Evolutionary conservation across 2,888 invertebrate species (phyloP), one percentile per base, ranked within the genome.

Genomic region (Serrognathus titanus): DNA sequence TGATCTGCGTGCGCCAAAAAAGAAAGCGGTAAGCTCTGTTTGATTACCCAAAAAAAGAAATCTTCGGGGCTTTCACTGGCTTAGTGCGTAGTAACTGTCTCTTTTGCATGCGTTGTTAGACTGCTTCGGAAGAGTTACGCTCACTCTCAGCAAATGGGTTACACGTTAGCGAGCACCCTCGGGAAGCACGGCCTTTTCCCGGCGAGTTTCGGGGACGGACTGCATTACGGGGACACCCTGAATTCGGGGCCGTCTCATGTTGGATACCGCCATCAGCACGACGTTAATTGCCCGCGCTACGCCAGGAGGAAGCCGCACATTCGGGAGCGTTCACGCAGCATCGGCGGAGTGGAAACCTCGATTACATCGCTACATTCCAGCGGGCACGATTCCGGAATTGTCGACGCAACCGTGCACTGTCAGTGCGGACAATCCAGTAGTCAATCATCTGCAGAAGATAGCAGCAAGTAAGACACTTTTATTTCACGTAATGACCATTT

Each of bases 301-400:
- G 52, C 64, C 10, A 65, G 66, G 12, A 59, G 63, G 38, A 65
- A 62, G 13, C 58, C 61, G 12, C 67, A 49, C 8, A 41, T 57
- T 10, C 49, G 51, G 12, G 52, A 53, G 5, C 50, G 55, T 37
- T 57, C 51, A n/a, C 51, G 53, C 38, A 53, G 72, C 55, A 70
- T 73, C 13, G 75, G 72, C 49, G 79, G 79, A 57, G 75, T 85
- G 66, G 90, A 90, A 76, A 87, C 87, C 53, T 89, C 90, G 61
- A 84, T 89, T 76, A 88, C 89, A 68, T 90, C 90, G 63, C 81
- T 90, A 67, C 89, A 90, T 80, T 91, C 90, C 66, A 90, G 90
- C 71, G 89, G 90, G 11, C 88, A 89, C 72, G 90, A 91, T 78
- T 90, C 90, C 48, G 91, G 90, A 54, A 89, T 90, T 63, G 89